Conservation (phyloP, 53 echinoderm and acorn worm genomes). For the Apostichopus leukothele region DNA sequence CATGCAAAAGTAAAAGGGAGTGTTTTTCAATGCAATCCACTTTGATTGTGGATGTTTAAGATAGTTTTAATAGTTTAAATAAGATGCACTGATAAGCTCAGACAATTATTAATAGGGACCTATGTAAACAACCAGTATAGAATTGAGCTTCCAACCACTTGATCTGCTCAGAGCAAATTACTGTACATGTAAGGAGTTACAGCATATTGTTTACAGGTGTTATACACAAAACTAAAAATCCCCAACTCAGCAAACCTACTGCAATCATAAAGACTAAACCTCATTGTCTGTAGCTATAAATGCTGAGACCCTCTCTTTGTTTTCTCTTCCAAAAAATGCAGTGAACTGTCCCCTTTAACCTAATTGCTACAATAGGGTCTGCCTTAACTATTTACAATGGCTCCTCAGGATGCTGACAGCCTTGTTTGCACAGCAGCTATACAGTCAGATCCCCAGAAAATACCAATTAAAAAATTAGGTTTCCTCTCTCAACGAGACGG, state of each 20-base stretch:
- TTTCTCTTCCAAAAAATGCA: background rate
- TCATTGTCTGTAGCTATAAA: conserved; percentile 15
- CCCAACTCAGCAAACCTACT: no score
- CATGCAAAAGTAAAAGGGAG: no score
- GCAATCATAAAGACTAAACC: background rate
- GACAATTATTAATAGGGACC: conserved; percentile 13
- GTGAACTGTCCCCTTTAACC: conserved; percentile 9
- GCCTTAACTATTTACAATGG: background rate
- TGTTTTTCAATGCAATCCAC: no score
- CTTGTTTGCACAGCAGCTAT: conserved; percentile 45
- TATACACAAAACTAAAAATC: no score
- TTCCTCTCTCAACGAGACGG: conserved; percentile 51
- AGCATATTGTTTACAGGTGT: no score
- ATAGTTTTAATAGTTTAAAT: no score
- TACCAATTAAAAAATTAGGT: conserved; percentile 52
- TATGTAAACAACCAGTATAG: conserved; percentile 10
- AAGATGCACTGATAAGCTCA: conserved; percentile 1
- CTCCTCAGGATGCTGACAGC: background rate
- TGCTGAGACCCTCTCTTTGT: conserved; percentile 8
- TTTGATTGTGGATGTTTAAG: no score
- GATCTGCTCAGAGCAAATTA: no score
- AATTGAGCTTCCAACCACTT: no score
- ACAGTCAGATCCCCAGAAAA: conserved; percentile 31
- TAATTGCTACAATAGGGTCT: conserved; percentile 16
- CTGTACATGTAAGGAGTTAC: no score